Base-by-base conservation (phyloP, 2,888 invertebrate species). In the Trichopria drosophilae region DNA sequence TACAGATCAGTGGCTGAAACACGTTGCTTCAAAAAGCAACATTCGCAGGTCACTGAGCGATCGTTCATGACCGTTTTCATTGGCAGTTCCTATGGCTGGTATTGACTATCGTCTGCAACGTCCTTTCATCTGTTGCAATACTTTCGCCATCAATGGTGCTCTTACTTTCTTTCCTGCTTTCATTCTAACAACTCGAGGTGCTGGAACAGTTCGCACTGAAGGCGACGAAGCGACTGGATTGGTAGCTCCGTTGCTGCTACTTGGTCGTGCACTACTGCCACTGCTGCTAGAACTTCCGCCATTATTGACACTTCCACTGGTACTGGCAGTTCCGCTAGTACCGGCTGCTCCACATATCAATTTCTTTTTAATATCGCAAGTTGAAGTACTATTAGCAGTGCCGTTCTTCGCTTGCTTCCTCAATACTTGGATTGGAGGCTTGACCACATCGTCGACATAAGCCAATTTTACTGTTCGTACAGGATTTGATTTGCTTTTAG, bases 71-170 rank as follows among this genome's bases (percentile, higher is more conserved):
- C n/a, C n/a, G n/a, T n/a, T n/a, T n/a, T n/a, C n/a, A n/a, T n/a
- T n/a, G n/a, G n/a, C n/a, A n/a, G n/a, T n/a, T n/a, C n/a, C n/a
- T n/a, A n/a, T n/a, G n/a, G n/a, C n/a, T n/a, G 19, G 39, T 34
- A 34, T 13, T 34, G 47, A 60, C 65, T 73, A 74, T 67, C 74
- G 73, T 47, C 69, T 73, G 53, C 71, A 75, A 45, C 74, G 66
- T 43, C 71, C 69, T 66, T 88, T 87, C 77, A 90, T 84, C 56
- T 88, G 80, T 59, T 89, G 87, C 16, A 90, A 76, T 2, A 89
- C 86, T 72, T 94, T 95, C 59, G 87, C 87, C 94, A 95, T 95
- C 48, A 95, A 80, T 0, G 95, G 95, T 2, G 94, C 93, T 68
- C 90, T 88, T 20, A 65, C 61, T 52, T 75, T 74, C 53, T 74